These are phyloP conservation scores for Trichogramma pretiosum DNA, from an alignment of 1,140 invertebrate species.

Conservation along the genomic window DNA sequence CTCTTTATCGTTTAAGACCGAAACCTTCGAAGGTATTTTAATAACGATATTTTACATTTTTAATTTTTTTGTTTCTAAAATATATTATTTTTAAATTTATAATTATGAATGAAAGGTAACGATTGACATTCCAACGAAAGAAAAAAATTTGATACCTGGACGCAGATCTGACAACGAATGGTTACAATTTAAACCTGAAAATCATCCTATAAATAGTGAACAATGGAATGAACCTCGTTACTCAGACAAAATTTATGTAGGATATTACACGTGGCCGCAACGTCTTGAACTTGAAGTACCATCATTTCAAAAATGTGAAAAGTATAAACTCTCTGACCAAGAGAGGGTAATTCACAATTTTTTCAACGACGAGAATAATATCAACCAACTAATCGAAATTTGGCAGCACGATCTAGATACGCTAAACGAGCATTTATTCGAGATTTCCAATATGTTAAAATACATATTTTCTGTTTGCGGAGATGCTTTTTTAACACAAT, in stretches of 20 bases:
- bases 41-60: too few relatives aligned
- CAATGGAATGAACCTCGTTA: constrained; percentile 66
- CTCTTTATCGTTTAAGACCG: too few relatives aligned
- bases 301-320: constrained; percentile 50
- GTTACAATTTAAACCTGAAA: constrained; percentile 56
- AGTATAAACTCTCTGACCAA: constrained; percentile 43
- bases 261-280: constrained; percentile 78
- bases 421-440: too few relatives aligned
- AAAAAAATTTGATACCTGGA: constrained; percentile 39
- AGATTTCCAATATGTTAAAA: too few relatives aligned
- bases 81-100: too few relatives aligned
- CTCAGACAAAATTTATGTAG: constrained; percentile 61
- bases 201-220: constrained; percentile 51
- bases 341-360: constrained; percentile 63
- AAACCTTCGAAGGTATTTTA: too few relatives aligned
- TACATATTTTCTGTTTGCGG: too few relatives aligned
- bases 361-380: constrained; percentile 42
- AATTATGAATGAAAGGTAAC: too few relatives aligned
- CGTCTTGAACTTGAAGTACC: constrained; percentile 55
- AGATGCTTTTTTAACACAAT: constrained; percentile 51
- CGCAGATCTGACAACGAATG: constrained; percentile 60
- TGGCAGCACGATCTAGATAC: too few relatives aligned
- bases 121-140: neutral
- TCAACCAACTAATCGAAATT: neutral
- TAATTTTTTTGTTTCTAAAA: too few relatives aligned